Evolutionary conservation across 2,888 invertebrate species (phyloP).

Genomic region (Muschampia plurimacula): DNA sequence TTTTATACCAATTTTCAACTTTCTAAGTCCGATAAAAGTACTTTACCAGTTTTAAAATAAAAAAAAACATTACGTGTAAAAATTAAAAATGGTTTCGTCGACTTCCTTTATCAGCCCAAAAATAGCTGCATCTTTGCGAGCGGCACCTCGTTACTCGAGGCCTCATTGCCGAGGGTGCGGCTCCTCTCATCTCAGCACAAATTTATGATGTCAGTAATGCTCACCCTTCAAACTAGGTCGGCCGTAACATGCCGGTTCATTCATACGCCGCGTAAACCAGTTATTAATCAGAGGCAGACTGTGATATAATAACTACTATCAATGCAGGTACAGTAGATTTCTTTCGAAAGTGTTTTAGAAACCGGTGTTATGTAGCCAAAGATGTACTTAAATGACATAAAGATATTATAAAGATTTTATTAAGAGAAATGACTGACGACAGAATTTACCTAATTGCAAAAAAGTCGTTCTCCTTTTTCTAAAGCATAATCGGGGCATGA

Average conservation of each 20-base stretch:
- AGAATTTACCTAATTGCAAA: no score
- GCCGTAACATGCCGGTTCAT: slow-evolving; percentile 46
- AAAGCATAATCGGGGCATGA: no score
- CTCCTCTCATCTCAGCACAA: slow-evolving; percentile 21
- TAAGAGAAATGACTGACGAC: no score
- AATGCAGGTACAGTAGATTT: slow-evolving; percentile 43
- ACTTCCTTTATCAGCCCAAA: not conserved
- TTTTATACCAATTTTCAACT: no score
- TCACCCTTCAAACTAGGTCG: slow-evolving; percentile 42
- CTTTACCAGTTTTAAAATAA: no score
- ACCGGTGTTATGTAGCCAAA: slow-evolving; percentile 48
- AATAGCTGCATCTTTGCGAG: slow-evolving; percentile 1
- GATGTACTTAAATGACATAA: slow-evolving; percentile 48
- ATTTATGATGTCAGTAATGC: slow-evolving; percentile 29
- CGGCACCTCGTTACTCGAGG: slow-evolving; percentile 23
- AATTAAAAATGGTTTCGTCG: not conserved
- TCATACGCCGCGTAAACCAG: slow-evolving; percentile 59
- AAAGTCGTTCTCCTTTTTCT: no score
- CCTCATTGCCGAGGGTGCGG: not conserved
- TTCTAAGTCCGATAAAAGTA: no score
- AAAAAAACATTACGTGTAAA: no score
- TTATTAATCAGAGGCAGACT: slow-evolving; percentile 50
- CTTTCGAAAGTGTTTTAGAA: slow-evolving; percentile 56
- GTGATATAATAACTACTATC: slow-evolving; percentile 49
- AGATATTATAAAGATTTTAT: slow-evolving; percentile 12